phyloP scores from a whole-genome alignment of 2,888 invertebrate genomes.

The Apantesis nais region DNA sequence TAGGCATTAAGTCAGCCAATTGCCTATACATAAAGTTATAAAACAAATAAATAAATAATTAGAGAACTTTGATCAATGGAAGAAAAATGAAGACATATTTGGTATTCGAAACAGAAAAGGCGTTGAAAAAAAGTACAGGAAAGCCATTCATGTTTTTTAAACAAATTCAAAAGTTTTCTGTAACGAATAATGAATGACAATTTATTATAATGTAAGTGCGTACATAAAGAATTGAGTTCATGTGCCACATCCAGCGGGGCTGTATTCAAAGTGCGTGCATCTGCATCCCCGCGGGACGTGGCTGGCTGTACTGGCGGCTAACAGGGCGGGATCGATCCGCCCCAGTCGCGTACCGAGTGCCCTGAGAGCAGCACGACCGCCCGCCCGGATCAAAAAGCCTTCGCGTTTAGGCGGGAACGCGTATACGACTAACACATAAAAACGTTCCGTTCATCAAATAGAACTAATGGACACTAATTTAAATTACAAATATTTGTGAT shows the following conservation, averaged over 20 bases:
- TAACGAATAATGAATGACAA: not conserved
- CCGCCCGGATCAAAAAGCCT: constrained; percentile 67
- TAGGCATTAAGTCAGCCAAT: too few relatives aligned
- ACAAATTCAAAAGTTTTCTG: not conserved
- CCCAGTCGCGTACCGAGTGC: constrained; percentile 76
- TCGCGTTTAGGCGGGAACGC: constrained; percentile 79
- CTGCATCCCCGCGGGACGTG: constrained; percentile 82
- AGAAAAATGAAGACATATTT: not conserved
- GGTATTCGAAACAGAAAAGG: not conserved
- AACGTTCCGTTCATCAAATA: constrained; percentile 8
- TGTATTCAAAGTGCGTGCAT: constrained; percentile 62
- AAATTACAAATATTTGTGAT: constrained; percentile 26
- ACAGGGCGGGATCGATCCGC: constrained; percentile 76
- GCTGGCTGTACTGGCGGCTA: constrained; percentile 54
- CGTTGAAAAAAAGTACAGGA: not conserved
- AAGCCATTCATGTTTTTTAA: not conserved
- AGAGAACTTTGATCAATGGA: too few relatives aligned
- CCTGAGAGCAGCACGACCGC: constrained; percentile 62
- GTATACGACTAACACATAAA: constrained; percentile 22
- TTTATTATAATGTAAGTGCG: constrained; percentile 15
- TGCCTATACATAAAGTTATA: too few relatives aligned
- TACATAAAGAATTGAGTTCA: constrained; percentile 16
- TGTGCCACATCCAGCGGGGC: constrained; percentile 54
- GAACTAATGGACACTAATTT: constrained; percentile 16
- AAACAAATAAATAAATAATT: too few relatives aligned